Evolutionary conservation across 2,888 invertebrate genomes (phyloP), one percentile per base, ranked within the genome.

Genomic region (Sialis lutaria): DNA sequence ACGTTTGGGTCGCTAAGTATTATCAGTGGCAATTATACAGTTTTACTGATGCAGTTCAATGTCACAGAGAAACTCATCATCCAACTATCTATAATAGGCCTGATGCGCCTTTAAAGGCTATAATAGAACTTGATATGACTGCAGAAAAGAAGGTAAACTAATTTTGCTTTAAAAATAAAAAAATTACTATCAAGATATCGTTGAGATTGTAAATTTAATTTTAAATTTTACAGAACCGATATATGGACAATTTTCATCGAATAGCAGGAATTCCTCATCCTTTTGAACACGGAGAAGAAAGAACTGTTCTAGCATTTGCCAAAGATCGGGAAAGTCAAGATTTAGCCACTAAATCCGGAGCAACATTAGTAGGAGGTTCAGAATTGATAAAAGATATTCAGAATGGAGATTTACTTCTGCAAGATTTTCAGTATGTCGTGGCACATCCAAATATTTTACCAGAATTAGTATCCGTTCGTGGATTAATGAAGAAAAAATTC

Each of bases 81-180:
- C 85, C 89, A 0, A 75, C 82, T 1, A 81, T 91, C 68, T 83
- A 78, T 56, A 85, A 92, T 64, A 65, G 71, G 35, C 84, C 87
- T 0, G 70, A 82, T 60, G 80, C 86, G 0, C 65, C 75, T 9
- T 62, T 93, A 0, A 72, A 71, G 52, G 76, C 83, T 4, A 65
- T 73, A 35, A 68, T 92, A 48, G 90, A 92, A 60, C 62, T 92
- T 4, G 82, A 92, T 60, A 83, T 92, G 83, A 71, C 71, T 53
- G 79, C 77, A 46, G 75, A 71, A 51, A 82, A 79, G 60, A 75
- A 77, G 68, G 79, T 77, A 56, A n/a, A n/a, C n/a, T n/a, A n/a
- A n/a, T n/a, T n/a, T n/a, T n/a, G n/a, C n/a, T n/a, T n/a, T n/a
- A n/a, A n/a, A n/a, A n/a, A n/a, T n/a, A n/a, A n/a, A n/a, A n/a